Conservation (phyloP, 2,113 vertebrate genomes). For the Raja brachyura region DNA sequence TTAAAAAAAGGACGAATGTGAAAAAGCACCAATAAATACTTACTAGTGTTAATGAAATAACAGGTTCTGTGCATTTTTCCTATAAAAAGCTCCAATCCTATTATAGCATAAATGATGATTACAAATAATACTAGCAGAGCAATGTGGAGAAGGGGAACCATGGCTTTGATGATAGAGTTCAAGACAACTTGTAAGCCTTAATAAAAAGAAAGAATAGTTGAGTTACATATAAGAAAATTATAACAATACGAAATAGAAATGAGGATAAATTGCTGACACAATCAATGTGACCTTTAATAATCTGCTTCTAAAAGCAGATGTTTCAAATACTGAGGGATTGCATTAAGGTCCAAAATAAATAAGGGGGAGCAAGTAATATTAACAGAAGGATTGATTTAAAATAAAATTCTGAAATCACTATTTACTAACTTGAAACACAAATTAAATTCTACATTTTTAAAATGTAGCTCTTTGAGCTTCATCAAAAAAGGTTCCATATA, state of each 20-base stretch:
- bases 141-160: conserved; percentile 98
- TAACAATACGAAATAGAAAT: background rate
- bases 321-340: background rate
- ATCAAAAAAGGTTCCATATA: background rate
- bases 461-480: background rate
- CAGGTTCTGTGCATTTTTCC: conserved; percentile 99
- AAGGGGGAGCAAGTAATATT: too few species aligned
- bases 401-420: background rate
- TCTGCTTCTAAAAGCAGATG: background rate
- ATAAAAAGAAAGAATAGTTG: conserved; percentile 44
- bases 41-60: conserved; percentile 78
- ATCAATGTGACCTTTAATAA: background rate
- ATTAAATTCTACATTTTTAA: background rate
- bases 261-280: background rate
- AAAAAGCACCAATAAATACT: conserved; percentile 39
- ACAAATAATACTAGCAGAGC: conserved; percentile 98
- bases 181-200: conserved; percentile 99
- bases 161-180: conserved; percentile 99
- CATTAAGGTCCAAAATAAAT: background rate
- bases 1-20: background rate
- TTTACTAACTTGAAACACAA: background rate
- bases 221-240: conserved; percentile 8
- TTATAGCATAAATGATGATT: conserved; percentile 99
- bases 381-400: background rate
- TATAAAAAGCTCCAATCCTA: conserved; percentile 99